Percentiles rank a stretch among this genome's conserved stretches.
phyloP scores from a whole-genome alignment of 2,113 vertebrate species.

The Egretta garzetta region DNA sequence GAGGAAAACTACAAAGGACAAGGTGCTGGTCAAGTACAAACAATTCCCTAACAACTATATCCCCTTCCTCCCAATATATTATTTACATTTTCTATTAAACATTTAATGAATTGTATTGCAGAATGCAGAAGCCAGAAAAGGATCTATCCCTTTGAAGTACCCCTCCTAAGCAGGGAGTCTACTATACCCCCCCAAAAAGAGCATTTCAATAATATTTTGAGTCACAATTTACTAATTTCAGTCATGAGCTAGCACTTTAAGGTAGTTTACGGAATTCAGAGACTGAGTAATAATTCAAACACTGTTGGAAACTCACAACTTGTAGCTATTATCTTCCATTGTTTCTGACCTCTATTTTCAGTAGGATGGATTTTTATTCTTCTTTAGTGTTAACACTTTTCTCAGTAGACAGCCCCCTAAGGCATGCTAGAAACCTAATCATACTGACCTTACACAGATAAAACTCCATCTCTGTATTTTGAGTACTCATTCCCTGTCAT shows the following conservation, averaged over 20 bases:
- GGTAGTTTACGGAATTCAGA: not conserved
- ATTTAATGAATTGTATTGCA: slow-evolving; percentile 4
- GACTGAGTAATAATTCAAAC: slow-evolving; percentile 1
- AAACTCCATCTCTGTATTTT: not conserved
- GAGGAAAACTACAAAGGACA: not conserved
- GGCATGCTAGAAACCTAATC: not conserved
- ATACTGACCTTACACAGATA: not conserved
- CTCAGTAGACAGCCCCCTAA: not conserved
- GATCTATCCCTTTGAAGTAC: not conserved
- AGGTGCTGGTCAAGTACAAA: not conserved
- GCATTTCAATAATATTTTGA: not conserved
- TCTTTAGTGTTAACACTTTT: not conserved
- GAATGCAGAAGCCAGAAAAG: not conserved
- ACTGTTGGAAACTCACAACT: not conserved
- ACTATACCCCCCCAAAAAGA: not conserved
- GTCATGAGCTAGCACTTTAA: slow-evolving; percentile 9
- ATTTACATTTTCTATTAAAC: slow-evolving; percentile 3
- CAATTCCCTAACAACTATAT: not conserved
- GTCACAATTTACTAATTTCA: slow-evolving; percentile 19
- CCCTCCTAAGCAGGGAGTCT: not conserved
- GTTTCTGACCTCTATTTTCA: not conserved
- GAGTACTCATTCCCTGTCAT: not conserved
- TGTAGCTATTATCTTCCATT: not conserved
- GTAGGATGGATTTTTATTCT: not conserved
- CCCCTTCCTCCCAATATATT: not conserved